phyloP scores from a whole-genome alignment of 2,888 invertebrate species.

The Salticus scenicus region DNA sequence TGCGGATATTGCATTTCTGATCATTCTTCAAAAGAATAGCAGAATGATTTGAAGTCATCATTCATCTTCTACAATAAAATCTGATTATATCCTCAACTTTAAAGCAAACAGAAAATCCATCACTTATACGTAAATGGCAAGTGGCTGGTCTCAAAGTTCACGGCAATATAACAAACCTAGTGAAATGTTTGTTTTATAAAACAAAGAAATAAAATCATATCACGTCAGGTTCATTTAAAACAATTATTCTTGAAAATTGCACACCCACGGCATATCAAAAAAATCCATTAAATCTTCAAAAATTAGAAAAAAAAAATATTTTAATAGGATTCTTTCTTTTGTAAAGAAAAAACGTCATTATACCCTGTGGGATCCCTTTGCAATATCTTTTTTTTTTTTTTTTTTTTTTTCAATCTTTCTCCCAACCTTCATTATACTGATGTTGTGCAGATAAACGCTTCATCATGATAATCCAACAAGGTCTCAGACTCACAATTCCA shows the following conservation, averaged over 20 bases:
- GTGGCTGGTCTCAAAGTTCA: not conserved
- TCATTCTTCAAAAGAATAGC: too few species aligned
- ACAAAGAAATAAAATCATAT: slow-evolving; percentile 25
- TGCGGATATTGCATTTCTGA: not conserved
- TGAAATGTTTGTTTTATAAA: not conserved
- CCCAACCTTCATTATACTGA: slow-evolving; percentile 47
- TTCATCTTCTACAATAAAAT: not conserved
- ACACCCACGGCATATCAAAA: slow-evolving; percentile 42
- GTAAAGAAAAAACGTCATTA: slow-evolving; percentile 41
- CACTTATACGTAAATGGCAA: not conserved
- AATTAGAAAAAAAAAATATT: slow-evolving; percentile 16
- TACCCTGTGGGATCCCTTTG: slow-evolving; percentile 25
- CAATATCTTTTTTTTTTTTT: slow-evolving; percentile 26
- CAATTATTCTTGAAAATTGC: slow-evolving; percentile 53
- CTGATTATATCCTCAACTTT: not conserved
- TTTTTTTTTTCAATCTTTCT: slow-evolving; percentile 24
- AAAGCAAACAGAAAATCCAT: not conserved
- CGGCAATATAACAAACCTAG: not conserved
- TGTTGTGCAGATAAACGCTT: slow-evolving; percentile 52
- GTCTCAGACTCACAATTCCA: slow-evolving; percentile 41
- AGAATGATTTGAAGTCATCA: not conserved
- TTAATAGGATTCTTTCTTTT: slow-evolving; percentile 51
- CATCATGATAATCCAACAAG: slow-evolving; percentile 53
- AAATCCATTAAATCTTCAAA: slow-evolving; percentile 30
- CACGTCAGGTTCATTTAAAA: slow-evolving; percentile 57